Evolutionary conservation across 2,113 vertebrate genomes (phyloP).

Genomic region (Acinonyx jubatus): DNA sequence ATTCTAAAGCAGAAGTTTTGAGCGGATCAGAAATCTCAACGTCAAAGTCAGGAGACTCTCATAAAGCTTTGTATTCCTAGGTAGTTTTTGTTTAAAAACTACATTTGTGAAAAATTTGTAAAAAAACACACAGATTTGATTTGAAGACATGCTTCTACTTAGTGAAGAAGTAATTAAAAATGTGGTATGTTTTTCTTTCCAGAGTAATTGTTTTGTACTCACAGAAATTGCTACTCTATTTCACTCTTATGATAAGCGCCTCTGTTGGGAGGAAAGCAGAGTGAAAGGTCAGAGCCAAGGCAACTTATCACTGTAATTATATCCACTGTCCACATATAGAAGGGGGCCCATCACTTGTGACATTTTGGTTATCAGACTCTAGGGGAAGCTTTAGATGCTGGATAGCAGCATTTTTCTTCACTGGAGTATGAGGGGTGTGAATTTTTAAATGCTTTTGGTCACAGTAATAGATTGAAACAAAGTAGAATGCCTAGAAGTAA

Average conservation of each 20-base stretch:
- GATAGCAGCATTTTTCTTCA: slow-evolving; percentile 9
- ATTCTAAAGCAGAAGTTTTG: neutral
- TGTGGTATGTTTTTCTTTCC: neutral
- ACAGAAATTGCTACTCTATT: neutral
- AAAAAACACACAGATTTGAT: neutral
- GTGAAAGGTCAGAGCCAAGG: slow-evolving; percentile 1
- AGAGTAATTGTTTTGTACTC: neutral
- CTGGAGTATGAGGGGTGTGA: slow-evolving; percentile 23
- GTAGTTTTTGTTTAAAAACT: neutral
- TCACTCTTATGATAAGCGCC: neutral
- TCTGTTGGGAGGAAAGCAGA: neutral
- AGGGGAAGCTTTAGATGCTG: neutral
- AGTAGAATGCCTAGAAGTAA: slow-evolving; percentile 31
- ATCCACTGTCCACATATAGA: neutral
- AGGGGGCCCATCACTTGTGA: neutral
- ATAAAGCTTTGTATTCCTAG: neutral
- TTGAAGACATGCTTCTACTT: neutral
- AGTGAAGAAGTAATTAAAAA: slow-evolving; percentile 41
- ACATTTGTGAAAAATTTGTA: neutral
- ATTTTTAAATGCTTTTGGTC: slow-evolving; percentile 61
- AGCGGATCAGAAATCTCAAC: neutral
- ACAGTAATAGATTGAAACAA: slow-evolving; percentile 55
- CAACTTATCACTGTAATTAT: neutral
- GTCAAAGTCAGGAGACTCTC: neutral
- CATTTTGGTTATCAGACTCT: neutral